Base-by-base conservation (phyloP, 2,113 vertebrate species). In the Potamarius usumacintae region DNA sequence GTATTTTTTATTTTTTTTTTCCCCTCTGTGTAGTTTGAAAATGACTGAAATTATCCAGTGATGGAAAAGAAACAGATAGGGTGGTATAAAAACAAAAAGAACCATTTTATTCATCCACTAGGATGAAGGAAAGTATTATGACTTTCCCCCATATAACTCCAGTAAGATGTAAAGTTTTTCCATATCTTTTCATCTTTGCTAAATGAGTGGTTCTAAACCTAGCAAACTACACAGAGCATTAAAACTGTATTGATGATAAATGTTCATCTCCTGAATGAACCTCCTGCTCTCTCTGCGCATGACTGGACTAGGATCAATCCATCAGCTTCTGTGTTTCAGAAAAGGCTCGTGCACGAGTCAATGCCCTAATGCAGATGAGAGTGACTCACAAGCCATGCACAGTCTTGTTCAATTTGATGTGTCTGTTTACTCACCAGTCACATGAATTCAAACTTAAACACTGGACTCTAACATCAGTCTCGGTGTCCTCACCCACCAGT, bases 401-500 rank as follows among this genome's bases (percentile, higher is more conserved):
- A 84, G n/a, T 86, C 81, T 65, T 82, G 81, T 57, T 80, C 65
- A 25, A 57, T 90, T 86, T 86, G 58, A 84, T 86, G 65, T 22
- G 9, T 9, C 53, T 86, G 80, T 88, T 84, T 90, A 86, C 62
- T 90, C 52, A 74, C 34, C 48, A 42, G 42, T 63, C 79, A 85
- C 82, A 8, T 57, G 50, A 52, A 12, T 67, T 42, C 57, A 76
- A 82, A 85, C 53, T 85, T 22, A 88, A 85, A 82, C 84, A 71
- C 72, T 72, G 67, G 30, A 85, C 58, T 69, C 48, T 30, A 42
- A 20, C 86, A 72, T 69, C 77, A 27, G 60, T 57, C 53, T 85
- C 53, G 22, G 2, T 71, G 83, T 65, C 69, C 55, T 72, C 50
- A 25, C 8, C 78, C 55, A 74, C 22, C 67, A 83, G 30, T 50